Base-by-base conservation (phyloP, 2,113 vertebrate species). In the Holacanthus passer region DNA sequence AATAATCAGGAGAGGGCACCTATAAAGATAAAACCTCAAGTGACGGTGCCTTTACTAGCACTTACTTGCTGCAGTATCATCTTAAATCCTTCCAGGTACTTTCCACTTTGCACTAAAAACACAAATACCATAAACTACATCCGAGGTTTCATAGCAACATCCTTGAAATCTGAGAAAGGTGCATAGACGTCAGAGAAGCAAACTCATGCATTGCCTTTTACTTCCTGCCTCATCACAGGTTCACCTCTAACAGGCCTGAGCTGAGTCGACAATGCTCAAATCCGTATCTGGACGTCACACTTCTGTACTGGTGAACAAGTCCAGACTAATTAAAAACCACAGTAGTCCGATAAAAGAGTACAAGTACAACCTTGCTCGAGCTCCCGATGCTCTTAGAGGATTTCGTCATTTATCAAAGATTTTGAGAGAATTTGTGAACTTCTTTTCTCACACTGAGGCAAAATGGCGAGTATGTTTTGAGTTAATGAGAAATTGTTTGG, bases 371-470 rank as follows among this genome's bases (percentile, higher is more conserved):
- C n/a, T n/a, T n/a, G n/a, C n/a, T 41, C 5, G 31, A 5, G 45
- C 29, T 29, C 22, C 3, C 0, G 2, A 9, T 2, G 24, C n/a
- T 53, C 7, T 7, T 2, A 0, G 1, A n/a, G 0, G 17, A 70
- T 59, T 41, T 37, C 0, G 12, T 12, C 11, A 4, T 43, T 27
- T 64, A 1, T 17, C 0, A 2, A 43, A 12, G 39, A 5, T 27
- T 29, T 17, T 6, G 48, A 29, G 14, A n/a, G 24, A 56, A 13
- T 48, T 27, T 19, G 12, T 29, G 22, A 52, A 53, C 3, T 29
- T 22, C 47, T 45, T 19, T 12, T 32, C 62, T 19, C 52, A 60
- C 64, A 6, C 3, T 0, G 2, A 39, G 5, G 13, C 37, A 31
- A 70, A 29, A 39, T 0, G 2, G 3, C n/a, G 20, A 62, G 13